A percentile compares a stretch with the other conserved stretches of the same genome.
Evolutionary conservation across 2,113 vertebrate species (phyloP).

Genomic region (Ceyx melanurus): DNA sequence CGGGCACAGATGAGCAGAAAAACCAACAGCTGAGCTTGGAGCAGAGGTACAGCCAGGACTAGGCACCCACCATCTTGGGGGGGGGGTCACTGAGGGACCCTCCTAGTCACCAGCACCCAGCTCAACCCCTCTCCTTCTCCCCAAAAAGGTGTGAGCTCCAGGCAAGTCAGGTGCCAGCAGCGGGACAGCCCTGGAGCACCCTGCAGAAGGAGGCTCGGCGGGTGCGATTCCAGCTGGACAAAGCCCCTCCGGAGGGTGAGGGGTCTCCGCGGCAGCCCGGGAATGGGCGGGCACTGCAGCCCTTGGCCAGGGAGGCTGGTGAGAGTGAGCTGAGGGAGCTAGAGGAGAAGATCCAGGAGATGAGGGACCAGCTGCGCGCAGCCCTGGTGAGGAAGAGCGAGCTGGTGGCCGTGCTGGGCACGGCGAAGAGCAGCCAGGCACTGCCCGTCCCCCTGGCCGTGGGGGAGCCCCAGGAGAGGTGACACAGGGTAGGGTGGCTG

Average conservation of each 20-base stretch:
- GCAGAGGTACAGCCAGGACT: slow-evolving; percentile 67
- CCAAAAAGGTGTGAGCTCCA: slow-evolving; percentile 53
- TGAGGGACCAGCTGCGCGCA: slow-evolving; percentile 74
- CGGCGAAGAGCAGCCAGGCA: neutral
- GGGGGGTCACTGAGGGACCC: too few relatives aligned
- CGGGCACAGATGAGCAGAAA: slow-evolving; percentile 74
- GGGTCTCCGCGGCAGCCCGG: neutral
- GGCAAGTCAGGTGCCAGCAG: neutral
- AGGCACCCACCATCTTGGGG: fast-evolving
- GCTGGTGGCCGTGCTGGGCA: slow-evolving; percentile 78
- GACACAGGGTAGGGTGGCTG: neutral
- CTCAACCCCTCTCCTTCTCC: neutral
- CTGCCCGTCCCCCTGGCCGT: neutral
- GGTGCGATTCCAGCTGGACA: slow-evolving; percentile 54
- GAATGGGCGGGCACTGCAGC: slow-evolving; percentile 47
- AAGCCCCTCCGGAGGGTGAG: neutral
- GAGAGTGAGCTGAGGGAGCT: slow-evolving; percentile 79
- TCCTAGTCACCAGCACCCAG: neutral
- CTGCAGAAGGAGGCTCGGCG: neutral
- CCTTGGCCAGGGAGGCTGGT: neutral
- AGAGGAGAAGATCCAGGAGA: slow-evolving; percentile 78
- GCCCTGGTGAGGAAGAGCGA: slow-evolving; percentile 81
- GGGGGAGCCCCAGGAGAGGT: slow-evolving; percentile 70
- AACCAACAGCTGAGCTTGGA: slow-evolving; percentile 66
- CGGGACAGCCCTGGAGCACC: slow-evolving; percentile 39